phyloP scores from a whole-genome alignment of 2,888 invertebrate species.

The Acanthoscelides obtectus region DNA sequence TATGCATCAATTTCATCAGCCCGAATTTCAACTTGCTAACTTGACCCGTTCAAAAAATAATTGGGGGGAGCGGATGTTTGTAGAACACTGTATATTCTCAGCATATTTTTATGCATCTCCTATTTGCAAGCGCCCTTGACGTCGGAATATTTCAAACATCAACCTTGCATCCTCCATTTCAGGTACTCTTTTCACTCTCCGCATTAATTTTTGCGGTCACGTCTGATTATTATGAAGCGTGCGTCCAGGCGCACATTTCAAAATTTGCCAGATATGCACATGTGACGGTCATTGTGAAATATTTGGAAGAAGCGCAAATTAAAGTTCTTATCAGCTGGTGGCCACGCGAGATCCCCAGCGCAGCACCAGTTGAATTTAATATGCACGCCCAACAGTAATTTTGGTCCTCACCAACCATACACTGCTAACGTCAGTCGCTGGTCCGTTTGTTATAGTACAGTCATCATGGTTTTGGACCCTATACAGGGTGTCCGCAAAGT shows the following conservation, averaged over 20 bases:
- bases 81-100: no score
- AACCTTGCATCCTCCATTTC: no score
- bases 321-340: neutral
- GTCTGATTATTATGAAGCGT: neutral
- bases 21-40: no score
- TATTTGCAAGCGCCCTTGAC: no score
- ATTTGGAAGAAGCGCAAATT: neutral
- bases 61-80: no score
- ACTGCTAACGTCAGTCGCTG: neutral
- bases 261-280: neutral
- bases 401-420: neutral
- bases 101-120: no score
- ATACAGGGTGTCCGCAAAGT: no score
- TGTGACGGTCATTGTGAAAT: neutral
- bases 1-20: no score
- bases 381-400: neutral
- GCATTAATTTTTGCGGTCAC: no score
- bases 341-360: neutral
- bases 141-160: no score
- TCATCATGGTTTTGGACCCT: neutral
- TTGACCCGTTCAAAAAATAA: no score
- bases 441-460: neutral
- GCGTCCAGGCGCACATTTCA: neutral
- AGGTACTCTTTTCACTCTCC: no score
- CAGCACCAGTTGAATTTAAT: neutral